Evolutionary conservation across 2,888 invertebrate genomes (phyloP).

Genomic region (Rhodophaea formosa): DNA sequence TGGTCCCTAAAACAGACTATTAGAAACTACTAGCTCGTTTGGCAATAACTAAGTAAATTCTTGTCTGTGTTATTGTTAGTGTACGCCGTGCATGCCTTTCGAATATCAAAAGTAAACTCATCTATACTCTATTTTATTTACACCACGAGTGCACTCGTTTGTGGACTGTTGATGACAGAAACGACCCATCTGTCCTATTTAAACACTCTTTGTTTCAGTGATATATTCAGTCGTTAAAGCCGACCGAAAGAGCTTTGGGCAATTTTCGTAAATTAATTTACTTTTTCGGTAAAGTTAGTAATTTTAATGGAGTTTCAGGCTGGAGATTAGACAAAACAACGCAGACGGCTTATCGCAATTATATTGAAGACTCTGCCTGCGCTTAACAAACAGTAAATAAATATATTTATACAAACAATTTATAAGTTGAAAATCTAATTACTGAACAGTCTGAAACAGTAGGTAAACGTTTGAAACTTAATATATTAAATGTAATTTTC

Average conservation of each 20-base stretch:
- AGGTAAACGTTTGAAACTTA: neutral
- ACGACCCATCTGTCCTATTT: slow-evolving; percentile 44
- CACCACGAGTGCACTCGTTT: slow-evolving; percentile 50
- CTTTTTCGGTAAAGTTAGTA: neutral
- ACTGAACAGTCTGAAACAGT: neutral
- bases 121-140: neutral
- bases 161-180: slow-evolving; percentile 53
- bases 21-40: too few relatives aligned
- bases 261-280: neutral
- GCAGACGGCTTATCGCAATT: too few relatives aligned
- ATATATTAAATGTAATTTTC: too few relatives aligned
- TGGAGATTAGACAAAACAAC: neutral
- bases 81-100: too few relatives aligned
- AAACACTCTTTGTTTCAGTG: slow-evolving; percentile 28
- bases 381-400: neutral
- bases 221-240: neutral
- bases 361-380: neutral
- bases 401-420: neutral
- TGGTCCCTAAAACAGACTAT: too few relatives aligned
- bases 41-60: too few relatives aligned
- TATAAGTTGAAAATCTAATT: neutral
- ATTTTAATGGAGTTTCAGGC: neutral
- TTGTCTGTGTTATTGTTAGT: too few relatives aligned
- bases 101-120: neutral
- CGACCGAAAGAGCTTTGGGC: neutral